Evolutionary conservation across 2,888 invertebrate species (phyloP).

Genomic region (Morpho achilles): DNA sequence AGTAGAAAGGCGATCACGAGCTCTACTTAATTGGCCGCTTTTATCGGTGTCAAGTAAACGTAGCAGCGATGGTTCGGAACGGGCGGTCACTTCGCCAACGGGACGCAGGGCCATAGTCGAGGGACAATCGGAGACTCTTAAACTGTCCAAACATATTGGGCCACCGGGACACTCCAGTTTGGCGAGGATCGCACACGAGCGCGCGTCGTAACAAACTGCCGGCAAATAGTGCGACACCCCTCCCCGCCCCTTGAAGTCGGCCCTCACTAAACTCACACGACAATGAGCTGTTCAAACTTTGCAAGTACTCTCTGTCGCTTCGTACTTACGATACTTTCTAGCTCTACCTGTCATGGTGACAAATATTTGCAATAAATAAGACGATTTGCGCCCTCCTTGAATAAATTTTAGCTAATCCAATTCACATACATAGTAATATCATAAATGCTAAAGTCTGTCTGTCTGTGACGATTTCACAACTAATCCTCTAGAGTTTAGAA

Average conservation of each 20-base stretch:
- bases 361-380: not conserved
- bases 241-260: conserved; percentile 43
- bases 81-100: conserved; percentile 59
- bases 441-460: too few relatives aligned
- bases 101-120: conserved; percentile 55
- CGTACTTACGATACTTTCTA: conserved; percentile 7
- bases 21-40: conserved; percentile 65
- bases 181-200: conserved; percentile 66
- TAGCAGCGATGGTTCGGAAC: conserved; percentile 66
- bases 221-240: conserved; percentile 41
- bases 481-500: too few relatives aligned
- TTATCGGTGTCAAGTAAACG: conserved; percentile 66
- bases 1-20: conserved; percentile 65
- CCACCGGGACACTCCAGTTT: conserved; percentile 74
- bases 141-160: conserved; percentile 75
- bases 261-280: conserved; percentile 41
- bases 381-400: too few relatives aligned
- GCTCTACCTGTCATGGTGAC: not conserved
- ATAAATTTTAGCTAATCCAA: too few relatives aligned
- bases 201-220: conserved; percentile 67
- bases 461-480: too few relatives aligned
- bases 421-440: too few relatives aligned
- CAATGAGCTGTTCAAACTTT: conserved; percentile 55
- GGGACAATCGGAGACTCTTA: conserved; percentile 63
- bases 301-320: conserved; percentile 7